Conservation (phyloP, 2,113 vertebrate species). For the Callospermophilus lateralis region DNA sequence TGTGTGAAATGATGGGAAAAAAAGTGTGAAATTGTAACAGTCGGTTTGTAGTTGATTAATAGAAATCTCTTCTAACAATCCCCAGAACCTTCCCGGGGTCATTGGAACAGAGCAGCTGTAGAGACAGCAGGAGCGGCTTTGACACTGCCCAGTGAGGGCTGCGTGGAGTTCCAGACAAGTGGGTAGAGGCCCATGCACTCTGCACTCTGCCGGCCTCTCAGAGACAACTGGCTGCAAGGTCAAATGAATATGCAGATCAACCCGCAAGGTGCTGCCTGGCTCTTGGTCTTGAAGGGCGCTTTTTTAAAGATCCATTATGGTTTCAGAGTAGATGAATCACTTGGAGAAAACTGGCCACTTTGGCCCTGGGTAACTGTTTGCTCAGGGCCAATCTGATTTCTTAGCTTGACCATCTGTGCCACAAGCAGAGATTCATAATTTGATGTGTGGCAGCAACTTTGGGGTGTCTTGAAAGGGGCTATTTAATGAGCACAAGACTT, state of each 20-base stretch:
- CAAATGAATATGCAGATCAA: constrained; percentile 85
- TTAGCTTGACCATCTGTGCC: constrained; percentile 65
- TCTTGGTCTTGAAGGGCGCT: neutral
- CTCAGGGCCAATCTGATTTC: constrained; percentile 13
- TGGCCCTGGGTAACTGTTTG: neutral
- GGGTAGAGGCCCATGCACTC: constrained; percentile 85
- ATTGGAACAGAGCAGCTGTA: constrained; percentile 92
- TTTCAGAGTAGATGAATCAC: constrained; percentile 41
- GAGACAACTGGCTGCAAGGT: constrained; percentile 76
- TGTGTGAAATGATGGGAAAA: constrained; percentile 89
- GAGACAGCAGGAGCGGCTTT: constrained; percentile 90
- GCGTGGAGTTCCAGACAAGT: constrained; percentile 83
- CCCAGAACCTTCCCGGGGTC: constrained; percentile 89
- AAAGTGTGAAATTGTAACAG: constrained; percentile 93
- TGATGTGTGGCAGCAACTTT: constrained; percentile 27
- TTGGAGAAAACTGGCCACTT: constrained; percentile 3
- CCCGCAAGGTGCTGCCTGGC: constrained; percentile 71
- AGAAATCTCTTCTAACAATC: constrained; percentile 90
- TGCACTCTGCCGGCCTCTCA: constrained; percentile 77
- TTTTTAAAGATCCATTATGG: constrained; percentile 57
- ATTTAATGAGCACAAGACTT: constrained; percentile 36
- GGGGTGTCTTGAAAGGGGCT: neutral
- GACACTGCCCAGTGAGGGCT: constrained; percentile 84
- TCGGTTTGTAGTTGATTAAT: constrained; percentile 91
- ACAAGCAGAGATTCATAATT: constrained; percentile 65